Conservation (phyloP, 2,797 vertebrate genomes). For the Sarcoramphus papa region DNA sequence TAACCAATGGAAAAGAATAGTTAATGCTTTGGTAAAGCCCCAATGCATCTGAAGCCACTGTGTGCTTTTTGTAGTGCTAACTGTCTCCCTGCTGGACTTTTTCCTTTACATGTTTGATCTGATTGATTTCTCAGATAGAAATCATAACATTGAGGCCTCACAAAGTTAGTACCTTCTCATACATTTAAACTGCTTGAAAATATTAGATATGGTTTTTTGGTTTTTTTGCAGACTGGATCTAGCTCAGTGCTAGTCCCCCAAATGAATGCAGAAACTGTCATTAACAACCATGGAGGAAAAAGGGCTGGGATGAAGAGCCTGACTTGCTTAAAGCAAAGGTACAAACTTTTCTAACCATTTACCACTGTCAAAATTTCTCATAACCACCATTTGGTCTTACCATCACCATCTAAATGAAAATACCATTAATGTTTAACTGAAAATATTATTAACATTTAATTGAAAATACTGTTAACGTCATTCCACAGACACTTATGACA, state of each 20-base stretch:
- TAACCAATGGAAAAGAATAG: background rate
- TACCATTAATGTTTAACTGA: background rate
- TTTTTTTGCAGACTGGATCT: background rate
- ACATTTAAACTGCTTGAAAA: background rate
- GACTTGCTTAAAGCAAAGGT: background rate
- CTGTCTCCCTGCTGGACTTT: background rate
- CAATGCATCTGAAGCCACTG: background rate
- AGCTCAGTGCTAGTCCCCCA: background rate
- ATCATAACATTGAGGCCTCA: background rate
- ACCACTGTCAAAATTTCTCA: background rate
- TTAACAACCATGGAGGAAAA: rapidly evolving
- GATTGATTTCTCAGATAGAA: background rate
- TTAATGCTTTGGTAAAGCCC: background rate
- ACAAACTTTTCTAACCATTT: background rate
- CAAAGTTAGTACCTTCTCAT: background rate
- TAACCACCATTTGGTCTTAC: background rate
- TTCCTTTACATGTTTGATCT: background rate
- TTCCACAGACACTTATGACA: background rate
- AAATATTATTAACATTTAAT: background rate
- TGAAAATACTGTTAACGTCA: background rate
- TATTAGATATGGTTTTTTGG: background rate
- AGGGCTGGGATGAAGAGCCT: background rate
- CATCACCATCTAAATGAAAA: background rate
- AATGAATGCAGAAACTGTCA: background rate
- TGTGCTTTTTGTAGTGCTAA: background rate